Conservation (phyloP, 2,888 invertebrate genomes). For the Oscheius sp. region DNA sequence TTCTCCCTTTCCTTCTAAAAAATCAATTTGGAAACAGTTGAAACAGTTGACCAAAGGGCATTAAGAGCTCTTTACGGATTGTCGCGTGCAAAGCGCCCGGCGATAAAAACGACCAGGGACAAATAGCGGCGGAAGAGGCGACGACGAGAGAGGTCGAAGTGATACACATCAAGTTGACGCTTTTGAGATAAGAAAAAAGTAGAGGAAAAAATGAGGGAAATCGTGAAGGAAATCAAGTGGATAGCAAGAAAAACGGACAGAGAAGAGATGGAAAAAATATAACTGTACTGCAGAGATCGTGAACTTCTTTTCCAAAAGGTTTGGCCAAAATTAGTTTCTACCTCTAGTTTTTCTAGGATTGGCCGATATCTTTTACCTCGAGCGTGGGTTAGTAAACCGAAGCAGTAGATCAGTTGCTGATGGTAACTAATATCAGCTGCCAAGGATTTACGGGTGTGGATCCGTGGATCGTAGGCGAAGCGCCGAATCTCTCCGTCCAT, state of each 20-base stretch:
- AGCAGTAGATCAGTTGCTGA: too few species aligned
- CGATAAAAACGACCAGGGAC: constrained; percentile 19
- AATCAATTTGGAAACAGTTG: background rate
- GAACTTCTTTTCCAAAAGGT: too few species aligned
- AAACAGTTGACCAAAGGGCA: background rate
- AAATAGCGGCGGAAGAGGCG: constrained; percentile 5
- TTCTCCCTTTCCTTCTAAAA: background rate
- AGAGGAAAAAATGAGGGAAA: background rate
- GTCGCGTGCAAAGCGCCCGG: constrained; percentile 24
- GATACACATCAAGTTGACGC: constrained; percentile 17
- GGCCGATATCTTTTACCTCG: too few species aligned
- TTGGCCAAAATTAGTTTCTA: too few species aligned
- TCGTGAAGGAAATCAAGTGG: background rate
- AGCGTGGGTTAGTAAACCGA: too few species aligned
- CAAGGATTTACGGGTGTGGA: too few species aligned
- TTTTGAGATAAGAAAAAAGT: background rate
- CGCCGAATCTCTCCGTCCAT: too few species aligned
- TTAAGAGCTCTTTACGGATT: constrained; percentile 22
- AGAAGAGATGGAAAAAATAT: too few species aligned
- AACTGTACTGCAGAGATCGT: too few species aligned
- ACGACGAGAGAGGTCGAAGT: background rate
- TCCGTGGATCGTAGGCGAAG: too few species aligned
- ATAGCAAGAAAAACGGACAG: background rate
- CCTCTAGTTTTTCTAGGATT: too few species aligned
- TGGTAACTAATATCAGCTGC: too few species aligned